Percentiles rank a stretch among this genome's conserved stretches.
These are phyloP conservation scores for Papilio machaon DNA, from an alignment of 1,140 invertebrate genomes.

Conservation along the genomic window DNA sequence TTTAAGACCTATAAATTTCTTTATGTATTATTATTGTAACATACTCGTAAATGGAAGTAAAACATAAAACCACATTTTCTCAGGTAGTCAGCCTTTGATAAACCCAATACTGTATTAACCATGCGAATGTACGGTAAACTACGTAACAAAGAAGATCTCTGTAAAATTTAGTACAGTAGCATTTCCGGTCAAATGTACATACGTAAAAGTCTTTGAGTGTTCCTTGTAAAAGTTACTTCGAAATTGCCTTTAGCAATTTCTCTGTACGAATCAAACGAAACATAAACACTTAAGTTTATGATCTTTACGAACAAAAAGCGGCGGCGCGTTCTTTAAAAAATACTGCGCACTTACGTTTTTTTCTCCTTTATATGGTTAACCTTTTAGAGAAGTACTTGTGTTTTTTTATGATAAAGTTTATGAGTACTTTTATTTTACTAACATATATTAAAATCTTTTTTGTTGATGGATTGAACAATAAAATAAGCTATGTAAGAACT, in stretches of 20 bases:
- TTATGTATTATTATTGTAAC: too few relatives aligned
- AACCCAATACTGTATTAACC: too few relatives aligned
- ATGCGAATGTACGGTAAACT: too few relatives aligned
- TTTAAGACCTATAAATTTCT: too few relatives aligned
- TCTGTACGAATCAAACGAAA: conserved; percentile 22
- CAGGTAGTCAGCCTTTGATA: neutral
- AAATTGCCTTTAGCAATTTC: conserved; percentile 25
- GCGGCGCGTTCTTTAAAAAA: conserved; percentile 15
- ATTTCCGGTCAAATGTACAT: neutral
- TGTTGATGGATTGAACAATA: neutral
- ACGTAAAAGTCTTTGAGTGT: neutral
- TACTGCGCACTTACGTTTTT: neutral
- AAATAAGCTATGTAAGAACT: neutral
- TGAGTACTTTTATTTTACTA: conserved; percentile 20
- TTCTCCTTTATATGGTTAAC: conserved; percentile 11
- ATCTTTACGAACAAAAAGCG: conserved; percentile 23
- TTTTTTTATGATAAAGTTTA: conserved; percentile 14
- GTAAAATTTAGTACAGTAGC: neutral
- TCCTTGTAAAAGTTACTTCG: neutral
- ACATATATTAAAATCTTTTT: neutral
- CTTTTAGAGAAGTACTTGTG: conserved; percentile 19
- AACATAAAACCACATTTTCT: too few relatives aligned
- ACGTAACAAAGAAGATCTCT: too few relatives aligned
- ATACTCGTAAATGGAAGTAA: neutral
- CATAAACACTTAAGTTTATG: conserved; percentile 25